Base-by-base conservation (phyloP, 2,797 vertebrate species). In the Eremophila alpestris region DNA sequence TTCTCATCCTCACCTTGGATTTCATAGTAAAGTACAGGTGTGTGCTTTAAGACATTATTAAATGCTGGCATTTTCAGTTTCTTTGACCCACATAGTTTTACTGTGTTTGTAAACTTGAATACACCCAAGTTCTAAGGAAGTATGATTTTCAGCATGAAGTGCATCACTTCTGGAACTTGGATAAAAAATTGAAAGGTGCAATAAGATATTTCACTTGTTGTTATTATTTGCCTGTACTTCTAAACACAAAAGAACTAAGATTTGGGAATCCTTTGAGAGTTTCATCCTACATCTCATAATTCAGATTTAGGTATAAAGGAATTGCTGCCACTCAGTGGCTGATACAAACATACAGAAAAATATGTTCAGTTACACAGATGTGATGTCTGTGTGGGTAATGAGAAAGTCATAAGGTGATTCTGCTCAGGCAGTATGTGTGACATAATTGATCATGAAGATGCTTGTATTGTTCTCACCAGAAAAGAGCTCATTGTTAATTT, bases 271-370 rank as follows among this genome's bases (percentile, higher is more conserved):
- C 76, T 78, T 85, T 9, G 41, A 86, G 8, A 52, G 73, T 86
- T 83, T 77, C n/a, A 36, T 88, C 38, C 41, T 90, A 5, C 13
- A 7, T 83, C 62, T 88, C 5, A 0, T 80, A 75, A 78, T 86
- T 93, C 21, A 49, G 52, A 32, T 77, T 49, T 63, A 79, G 67
- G 52, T 67, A 24, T 46, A 65, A 87, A 89, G 94, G 94, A 96
- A 64, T 95, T 97, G 80, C 95, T 96, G 94, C 94, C 95, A 91
- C 94, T 94, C 93, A 87, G 93, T 96, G 95, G 93, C 74, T 93
- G 91, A 83, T 59, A 67, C 7, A 65, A 81, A 95, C 5, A 29
- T 36, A 46, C 73, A 64, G 91, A 75, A 73, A 63, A 46, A 60
- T n/a, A 6, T 64, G 6, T 45, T 75, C n/a, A 34, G 29, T 63